Conservation (phyloP, 2,113 vertebrate species). For the Protobothrops flavoviridis region DNA sequence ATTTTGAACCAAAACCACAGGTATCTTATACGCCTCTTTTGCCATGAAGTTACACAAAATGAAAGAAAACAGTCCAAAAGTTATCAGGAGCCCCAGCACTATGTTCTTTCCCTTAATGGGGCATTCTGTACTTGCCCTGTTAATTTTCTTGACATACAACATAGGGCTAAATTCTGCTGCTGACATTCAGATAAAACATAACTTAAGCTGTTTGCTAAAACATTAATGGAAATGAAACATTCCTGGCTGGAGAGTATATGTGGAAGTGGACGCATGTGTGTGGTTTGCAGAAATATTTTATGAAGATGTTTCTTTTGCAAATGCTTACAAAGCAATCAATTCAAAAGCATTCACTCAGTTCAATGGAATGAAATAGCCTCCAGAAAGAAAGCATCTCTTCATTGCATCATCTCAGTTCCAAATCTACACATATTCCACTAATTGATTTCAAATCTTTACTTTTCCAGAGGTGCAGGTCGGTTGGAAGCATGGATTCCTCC, state of each 20-base stretch:
- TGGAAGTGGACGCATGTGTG: background rate
- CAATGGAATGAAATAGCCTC: background rate
- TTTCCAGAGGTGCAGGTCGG: background rate
- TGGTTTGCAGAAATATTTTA: background rate
- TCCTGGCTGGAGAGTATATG: background rate
- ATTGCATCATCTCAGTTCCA: background rate
- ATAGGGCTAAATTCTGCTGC: background rate
- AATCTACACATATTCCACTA: background rate
- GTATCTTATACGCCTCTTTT: background rate
- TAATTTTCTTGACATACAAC: background rate
- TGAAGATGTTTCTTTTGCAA: background rate
- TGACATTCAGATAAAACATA: background rate
- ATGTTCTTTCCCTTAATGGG: no score
- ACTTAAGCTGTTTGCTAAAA: background rate
- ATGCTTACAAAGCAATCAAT: background rate
- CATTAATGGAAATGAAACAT: background rate
- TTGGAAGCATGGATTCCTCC: background rate
- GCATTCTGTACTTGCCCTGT: background rate
- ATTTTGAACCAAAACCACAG: background rate
- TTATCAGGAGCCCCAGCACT: background rate
- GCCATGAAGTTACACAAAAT: background rate
- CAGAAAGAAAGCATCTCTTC: background rate
- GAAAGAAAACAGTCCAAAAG: background rate
- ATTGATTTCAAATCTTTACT: constrained; percentile 1
- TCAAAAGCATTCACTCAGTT: background rate